Conservation (phyloP, 2,888 invertebrate species). For the Apodemia duryi region DNA sequence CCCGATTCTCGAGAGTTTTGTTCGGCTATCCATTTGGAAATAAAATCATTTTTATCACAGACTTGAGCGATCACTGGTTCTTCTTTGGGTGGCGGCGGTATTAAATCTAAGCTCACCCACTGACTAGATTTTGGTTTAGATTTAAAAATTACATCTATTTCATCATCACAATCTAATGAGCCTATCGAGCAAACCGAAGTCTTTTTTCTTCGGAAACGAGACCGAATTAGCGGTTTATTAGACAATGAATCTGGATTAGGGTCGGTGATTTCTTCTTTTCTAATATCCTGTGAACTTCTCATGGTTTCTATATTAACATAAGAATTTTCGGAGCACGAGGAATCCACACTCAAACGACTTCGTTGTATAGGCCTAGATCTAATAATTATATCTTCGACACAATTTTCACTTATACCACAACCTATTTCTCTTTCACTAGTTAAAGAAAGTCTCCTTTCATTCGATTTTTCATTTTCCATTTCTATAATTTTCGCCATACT, state of each 20-base stretch:
- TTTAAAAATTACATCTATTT: constrained; percentile 77
- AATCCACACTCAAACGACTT: constrained; percentile 74
- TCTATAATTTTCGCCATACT: constrained; percentile 75
- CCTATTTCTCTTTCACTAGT: constrained; percentile 73
- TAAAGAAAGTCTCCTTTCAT: constrained; percentile 69
- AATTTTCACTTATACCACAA: constrained; percentile 54
- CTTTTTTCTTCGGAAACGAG: constrained; percentile 71
- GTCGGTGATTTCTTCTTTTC: constrained; percentile 61
- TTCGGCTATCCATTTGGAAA: constrained; percentile 76
- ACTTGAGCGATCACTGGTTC: constrained; percentile 72
- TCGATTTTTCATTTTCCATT: constrained; percentile 74
- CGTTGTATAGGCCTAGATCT: constrained; percentile 61
- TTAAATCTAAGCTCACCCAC: constrained; percentile 78
- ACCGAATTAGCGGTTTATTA: constrained; percentile 54
- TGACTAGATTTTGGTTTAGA: constrained; percentile 79
- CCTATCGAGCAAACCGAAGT: constrained; percentile 76
- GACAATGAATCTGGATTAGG: constrained; percentile 55
- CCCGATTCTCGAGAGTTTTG: constrained; percentile 68
- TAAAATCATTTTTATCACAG: constrained; percentile 78
- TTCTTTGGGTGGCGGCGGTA: constrained; percentile 72
- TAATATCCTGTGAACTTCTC: constrained; percentile 76
- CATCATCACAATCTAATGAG: constrained; percentile 75
- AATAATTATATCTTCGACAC: constrained; percentile 56
- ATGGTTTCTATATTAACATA: constrained; percentile 75
- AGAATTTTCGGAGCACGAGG: constrained; percentile 78